These are phyloP conservation scores for Gallinago nigripennis DNA, from an alignment of 2,797 vertebrate species.

Conservation along the genomic window DNA sequence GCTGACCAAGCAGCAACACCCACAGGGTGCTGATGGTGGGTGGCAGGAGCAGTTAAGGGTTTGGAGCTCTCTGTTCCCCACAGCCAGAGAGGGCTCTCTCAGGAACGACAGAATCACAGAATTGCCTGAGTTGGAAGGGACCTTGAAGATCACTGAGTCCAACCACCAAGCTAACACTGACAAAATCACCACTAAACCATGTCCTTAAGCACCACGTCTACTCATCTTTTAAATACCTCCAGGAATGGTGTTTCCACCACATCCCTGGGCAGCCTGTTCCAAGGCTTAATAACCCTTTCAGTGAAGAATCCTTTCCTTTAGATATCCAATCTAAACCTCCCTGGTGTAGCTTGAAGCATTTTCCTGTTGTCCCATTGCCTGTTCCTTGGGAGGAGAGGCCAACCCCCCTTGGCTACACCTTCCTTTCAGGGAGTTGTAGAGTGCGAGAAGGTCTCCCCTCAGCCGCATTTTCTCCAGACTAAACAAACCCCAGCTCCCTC, in stretches of 20 bases:
- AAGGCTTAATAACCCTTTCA: not conserved
- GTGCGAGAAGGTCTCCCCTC: not conserved
- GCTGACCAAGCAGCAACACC: fast-evolving
- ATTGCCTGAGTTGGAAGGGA: not conserved
- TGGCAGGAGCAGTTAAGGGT: fast-evolving
- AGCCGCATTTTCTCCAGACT: not conserved
- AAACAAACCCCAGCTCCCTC: not conserved
- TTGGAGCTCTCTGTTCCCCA: fast-evolving
- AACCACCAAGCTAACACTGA: not conserved
- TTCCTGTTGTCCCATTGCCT: not conserved
- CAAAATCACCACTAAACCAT: not conserved
- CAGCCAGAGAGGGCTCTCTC: fast-evolving
- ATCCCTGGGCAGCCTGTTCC: not conserved
- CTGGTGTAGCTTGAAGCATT: not conserved
- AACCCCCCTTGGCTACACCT: not conserved
- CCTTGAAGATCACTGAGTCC: not conserved
- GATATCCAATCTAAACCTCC: not conserved
- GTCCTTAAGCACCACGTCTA: not conserved
- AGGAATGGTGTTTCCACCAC: not conserved
- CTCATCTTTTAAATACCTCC: not conserved
- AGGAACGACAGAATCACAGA: not conserved
- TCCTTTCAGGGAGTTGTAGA: not conserved
- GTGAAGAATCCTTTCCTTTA: not conserved
- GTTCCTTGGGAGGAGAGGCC: not conserved
- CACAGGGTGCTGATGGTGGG: fast-evolving